Conservation (phyloP, 2,888 invertebrate genomes). For the Drosophila suboccidentalis region DNA sequence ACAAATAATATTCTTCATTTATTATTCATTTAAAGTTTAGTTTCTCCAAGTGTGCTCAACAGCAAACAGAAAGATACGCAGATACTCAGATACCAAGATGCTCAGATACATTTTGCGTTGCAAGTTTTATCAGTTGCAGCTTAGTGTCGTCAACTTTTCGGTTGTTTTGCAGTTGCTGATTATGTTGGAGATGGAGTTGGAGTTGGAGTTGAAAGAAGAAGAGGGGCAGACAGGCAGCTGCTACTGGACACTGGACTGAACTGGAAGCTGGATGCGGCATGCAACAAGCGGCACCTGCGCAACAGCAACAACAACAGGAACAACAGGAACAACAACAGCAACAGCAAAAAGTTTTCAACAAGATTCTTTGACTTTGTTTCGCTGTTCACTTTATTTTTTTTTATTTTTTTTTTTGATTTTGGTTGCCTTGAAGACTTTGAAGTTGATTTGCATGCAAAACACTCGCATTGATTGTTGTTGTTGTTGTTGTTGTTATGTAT, state of each 20-base stretch:
- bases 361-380: slow-evolving; percentile 23
- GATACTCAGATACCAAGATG: slow-evolving; percentile 10
- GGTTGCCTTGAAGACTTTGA: slow-evolving; percentile 24
- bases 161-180: background rate
- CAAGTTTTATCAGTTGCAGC: slow-evolving; percentile 67
- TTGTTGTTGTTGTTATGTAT: slow-evolving; percentile 34
- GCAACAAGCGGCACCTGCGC: slow-evolving; percentile 49
- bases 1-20: no score
- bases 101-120: slow-evolving; percentile 52
- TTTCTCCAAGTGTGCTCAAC: slow-evolving; percentile 27
- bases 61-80: slow-evolving; percentile 31
- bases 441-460: slow-evolving; percentile 74
- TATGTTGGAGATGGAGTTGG: slow-evolving; percentile 6
- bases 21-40: background rate
- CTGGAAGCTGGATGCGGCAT: slow-evolving; percentile 15
- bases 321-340: slow-evolving; percentile 25
- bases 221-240: slow-evolving; percentile 10
- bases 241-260: background rate
- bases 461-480: slow-evolving; percentile 27
- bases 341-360: slow-evolving; percentile 26
- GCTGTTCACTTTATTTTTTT: slow-evolving; percentile 6
- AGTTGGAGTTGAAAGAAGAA: background rate
- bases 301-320: slow-evolving; percentile 5
- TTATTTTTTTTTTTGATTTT: slow-evolving; percentile 8
- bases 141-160: slow-evolving; percentile 74